A percentile compares a stretch with the other conserved stretches of the same genome.
These are phyloP conservation scores for Sinocyclocheilus rhinocerous DNA, from an alignment of 2,113 vertebrate genomes.

Conservation along the genomic window DNA sequence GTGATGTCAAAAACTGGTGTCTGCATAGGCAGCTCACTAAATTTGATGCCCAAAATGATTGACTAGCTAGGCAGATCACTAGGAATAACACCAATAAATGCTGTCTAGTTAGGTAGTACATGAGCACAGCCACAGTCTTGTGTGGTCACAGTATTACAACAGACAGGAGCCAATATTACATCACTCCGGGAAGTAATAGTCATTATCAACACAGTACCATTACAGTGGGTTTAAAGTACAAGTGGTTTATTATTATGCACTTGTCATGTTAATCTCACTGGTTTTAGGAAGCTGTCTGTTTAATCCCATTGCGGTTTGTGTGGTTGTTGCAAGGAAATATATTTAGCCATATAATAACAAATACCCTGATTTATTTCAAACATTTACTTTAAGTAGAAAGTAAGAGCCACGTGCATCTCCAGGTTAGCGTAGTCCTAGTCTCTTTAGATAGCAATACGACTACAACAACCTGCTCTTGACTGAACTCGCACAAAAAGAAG, in stretches of 20 bases:
- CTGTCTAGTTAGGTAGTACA: neutral
- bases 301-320: neutral
- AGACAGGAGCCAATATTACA: neutral
- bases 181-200: slow-evolving; percentile 15
- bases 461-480: slow-evolving; percentile 7
- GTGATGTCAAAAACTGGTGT: neutral
- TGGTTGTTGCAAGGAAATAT: neutral
- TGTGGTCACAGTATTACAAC: neutral
- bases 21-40: neutral
- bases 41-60: neutral
- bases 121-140: neutral
- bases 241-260: neutral
- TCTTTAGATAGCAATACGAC: neutral
- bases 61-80: neutral
- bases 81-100: neutral
- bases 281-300: neutral
- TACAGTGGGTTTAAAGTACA: neutral
- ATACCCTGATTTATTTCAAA: neutral
- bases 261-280: neutral
- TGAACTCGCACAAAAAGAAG: neutral
- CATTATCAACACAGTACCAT: neutral
- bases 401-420: neutral
- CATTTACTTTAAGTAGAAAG: neutral
- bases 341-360: neutral
- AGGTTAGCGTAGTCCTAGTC: neutral